Conservation (phyloP, 2,113 vertebrate genomes). For the Chaenocephalus aceratus region DNA sequence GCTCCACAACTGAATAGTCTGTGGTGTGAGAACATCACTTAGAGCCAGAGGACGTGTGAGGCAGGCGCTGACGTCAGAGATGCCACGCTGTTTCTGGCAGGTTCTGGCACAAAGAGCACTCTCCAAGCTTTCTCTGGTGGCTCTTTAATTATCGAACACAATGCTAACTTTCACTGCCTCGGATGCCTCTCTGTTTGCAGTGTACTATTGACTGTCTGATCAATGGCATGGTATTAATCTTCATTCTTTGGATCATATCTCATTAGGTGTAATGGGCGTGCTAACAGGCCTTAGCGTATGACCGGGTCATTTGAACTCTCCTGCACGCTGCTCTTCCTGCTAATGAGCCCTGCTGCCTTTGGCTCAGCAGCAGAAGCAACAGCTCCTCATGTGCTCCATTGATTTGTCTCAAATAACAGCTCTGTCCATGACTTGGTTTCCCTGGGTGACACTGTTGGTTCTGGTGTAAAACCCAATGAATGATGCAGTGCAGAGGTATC, state of each 20-base stretch:
- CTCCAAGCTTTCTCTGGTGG: not conserved
- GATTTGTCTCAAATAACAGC: conserved; percentile 11
- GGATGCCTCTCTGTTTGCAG: not conserved
- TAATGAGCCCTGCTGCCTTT: not conserved
- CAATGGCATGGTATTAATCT: not conserved
- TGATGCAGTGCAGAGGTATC: not conserved
- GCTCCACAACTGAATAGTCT: not conserved
- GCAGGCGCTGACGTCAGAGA: conserved; percentile 10
- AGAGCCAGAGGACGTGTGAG: conserved; percentile 21
- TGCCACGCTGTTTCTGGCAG: conserved; percentile 11
- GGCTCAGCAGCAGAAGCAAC: not conserved
- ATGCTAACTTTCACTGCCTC: not conserved
- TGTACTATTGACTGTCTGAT: not conserved
- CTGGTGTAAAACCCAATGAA: conserved; percentile 16
- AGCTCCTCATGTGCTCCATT: conserved; percentile 1
- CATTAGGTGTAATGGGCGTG: not conserved
- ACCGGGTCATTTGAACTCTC: not conserved
- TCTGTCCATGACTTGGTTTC: conserved; percentile 2
- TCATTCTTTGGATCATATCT: not conserved
- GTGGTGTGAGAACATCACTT: conserved; percentile 18
- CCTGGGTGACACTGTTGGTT: not conserved
- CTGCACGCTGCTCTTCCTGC: not conserved
- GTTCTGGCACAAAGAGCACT: conserved; percentile 23
- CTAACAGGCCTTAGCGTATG: not conserved
- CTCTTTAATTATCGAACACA: not conserved